Percentiles rank a stretch among this genome's conserved stretches.
Conservation (phyloP, 2,797 vertebrate genomes). For the Spondyliosoma cantharus region DNA sequence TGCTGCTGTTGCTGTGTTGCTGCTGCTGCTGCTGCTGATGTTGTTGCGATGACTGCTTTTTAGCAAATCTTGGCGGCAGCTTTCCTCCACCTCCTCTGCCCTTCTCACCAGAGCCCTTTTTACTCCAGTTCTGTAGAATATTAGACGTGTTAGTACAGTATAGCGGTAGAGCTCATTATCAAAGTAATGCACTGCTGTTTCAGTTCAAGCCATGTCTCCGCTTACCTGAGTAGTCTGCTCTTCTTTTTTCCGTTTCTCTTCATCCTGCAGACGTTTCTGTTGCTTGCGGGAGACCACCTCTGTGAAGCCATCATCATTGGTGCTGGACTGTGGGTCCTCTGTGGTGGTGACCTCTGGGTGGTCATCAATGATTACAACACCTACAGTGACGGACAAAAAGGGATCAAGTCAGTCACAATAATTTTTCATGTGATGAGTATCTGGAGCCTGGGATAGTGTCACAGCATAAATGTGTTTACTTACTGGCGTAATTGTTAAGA, state of each 20-base stretch:
- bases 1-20: conserved; percentile 72
- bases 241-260: conserved; percentile 98
- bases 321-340: conserved; percentile 94
- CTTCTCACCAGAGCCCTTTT: conserved; percentile 94
- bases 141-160: neutral
- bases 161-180: neutral
- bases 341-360: conserved; percentile 98
- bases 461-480: conserved; percentile 65
- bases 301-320: conserved; percentile 97
- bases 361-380: conserved; percentile 99
- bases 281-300: conserved; percentile 99
- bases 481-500: conserved; percentile 99
- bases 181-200: neutral
- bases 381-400: conserved; percentile 71
- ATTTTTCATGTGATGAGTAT: neutral
- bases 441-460: neutral
- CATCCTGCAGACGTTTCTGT: conserved; percentile 97
- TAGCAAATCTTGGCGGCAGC: conserved; percentile 96
- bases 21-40: conserved; percentile 68
- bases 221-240: conserved; percentile 95
- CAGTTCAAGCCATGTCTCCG: neutral
- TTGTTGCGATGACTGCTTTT: conserved; percentile 91
- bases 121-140: conserved; percentile 90
- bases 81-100: conserved; percentile 93
- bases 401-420: neutral